Percentiles rank a stretch among this genome's conserved stretches.
These are phyloP conservation scores for Paramormyrops kingsleyae DNA, from an alignment of 2,113 vertebrate species.

Conservation along the genomic window DNA sequence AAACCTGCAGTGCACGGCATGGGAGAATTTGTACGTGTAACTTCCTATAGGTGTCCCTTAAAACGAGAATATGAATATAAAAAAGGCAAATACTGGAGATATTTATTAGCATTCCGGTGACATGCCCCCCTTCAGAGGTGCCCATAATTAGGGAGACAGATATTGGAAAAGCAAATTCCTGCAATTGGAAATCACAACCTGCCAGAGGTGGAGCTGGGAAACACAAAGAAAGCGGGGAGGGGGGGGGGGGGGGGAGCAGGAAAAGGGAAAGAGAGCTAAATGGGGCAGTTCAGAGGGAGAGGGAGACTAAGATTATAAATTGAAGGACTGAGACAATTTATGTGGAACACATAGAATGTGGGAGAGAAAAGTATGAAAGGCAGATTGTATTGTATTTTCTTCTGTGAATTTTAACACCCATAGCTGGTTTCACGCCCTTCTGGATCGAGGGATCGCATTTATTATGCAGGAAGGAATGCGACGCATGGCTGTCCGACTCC, in stretches of 20 bases:
- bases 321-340: conserved; percentile 55
- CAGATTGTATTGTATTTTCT: conserved; percentile 59
- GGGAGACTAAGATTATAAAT: conserved; percentile 45
- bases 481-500: conserved; percentile 50
- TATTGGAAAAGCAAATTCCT: conserved; percentile 71
- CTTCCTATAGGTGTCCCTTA: conserved; percentile 35
- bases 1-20: not conserved
- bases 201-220: conserved; percentile 65
- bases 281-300: conserved; percentile 24
- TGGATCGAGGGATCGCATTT: conserved; percentile 59
- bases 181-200: conserved; percentile 68
- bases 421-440: conserved; percentile 43
- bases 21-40: not conserved
- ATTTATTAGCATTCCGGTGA: conserved; percentile 63
- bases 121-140: conserved; percentile 61
- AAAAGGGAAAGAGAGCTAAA: conserved; percentile 19
- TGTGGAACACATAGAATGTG: conserved; percentile 47
- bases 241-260: conserved; percentile 23
- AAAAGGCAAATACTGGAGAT: conserved; percentile 41
- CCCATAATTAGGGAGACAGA: conserved; percentile 67
- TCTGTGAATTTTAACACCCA: conserved; percentile 66
- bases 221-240: conserved; percentile 44
- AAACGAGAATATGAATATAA: conserved; percentile 34
- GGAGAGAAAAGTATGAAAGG: conserved; percentile 23
- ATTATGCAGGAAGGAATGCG: conserved; percentile 47